Conservation (phyloP, 23 tunicate species). For the Halocynthia roretzi region DNA sequence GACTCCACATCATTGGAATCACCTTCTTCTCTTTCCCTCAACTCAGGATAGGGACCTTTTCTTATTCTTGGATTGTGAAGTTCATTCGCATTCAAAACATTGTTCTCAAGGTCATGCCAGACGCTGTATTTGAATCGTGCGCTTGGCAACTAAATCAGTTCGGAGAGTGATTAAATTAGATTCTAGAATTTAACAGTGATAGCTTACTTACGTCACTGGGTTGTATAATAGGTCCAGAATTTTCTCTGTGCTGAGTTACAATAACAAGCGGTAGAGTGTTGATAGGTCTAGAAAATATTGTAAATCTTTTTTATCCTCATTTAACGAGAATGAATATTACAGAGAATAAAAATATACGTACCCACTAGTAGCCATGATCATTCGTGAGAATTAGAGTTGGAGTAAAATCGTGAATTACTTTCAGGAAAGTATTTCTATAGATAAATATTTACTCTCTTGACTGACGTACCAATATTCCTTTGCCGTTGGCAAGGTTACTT, state of each 20-base stretch:
- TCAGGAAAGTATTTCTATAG: too few species aligned
- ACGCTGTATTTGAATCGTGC: conserved; percentile 45
- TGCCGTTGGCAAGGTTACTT: too few species aligned
- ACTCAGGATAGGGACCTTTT: conserved; percentile 29
- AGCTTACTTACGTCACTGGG: conserved; percentile 10
- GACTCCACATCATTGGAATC: conserved; percentile 41
- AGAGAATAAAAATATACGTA: too few species aligned
- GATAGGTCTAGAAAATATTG: not conserved
- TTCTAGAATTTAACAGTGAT: not conserved
- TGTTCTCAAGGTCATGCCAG: conserved; percentile 81
- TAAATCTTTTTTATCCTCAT: too few species aligned
- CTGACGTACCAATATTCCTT: too few species aligned
- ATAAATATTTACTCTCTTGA: too few species aligned
- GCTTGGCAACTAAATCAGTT: conserved; percentile 54
- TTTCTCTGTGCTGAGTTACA: conserved; percentile 12
- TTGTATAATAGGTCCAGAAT: conserved; percentile 9
- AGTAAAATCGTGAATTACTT: too few species aligned
- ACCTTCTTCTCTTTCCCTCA: conserved; percentile 1
- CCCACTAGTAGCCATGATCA: too few species aligned
- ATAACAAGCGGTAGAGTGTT: conserved; percentile 1
- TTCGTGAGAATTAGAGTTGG: too few species aligned
- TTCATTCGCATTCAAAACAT: conserved; percentile 59
- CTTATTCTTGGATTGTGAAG: conserved; percentile 69
- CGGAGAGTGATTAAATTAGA: not conserved
- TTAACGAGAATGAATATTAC: too few species aligned